These are phyloP conservation scores for Penaeus indicus DNA, from an alignment of 1,140 invertebrate species.

Conservation along the genomic window DNA sequence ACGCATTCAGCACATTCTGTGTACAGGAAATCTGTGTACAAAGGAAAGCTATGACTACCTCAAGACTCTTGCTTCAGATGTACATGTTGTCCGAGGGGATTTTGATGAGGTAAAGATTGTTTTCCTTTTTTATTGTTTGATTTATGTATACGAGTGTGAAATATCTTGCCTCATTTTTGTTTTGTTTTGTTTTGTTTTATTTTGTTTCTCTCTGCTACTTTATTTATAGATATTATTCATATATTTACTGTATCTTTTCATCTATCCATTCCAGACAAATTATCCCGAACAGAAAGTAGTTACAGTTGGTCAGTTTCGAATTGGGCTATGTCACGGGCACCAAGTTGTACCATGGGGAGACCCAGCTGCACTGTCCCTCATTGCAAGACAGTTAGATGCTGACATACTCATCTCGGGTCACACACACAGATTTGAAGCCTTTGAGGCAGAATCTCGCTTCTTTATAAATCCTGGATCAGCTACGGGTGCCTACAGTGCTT, in stretches of 20 bases:
- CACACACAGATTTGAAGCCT: conserved; percentile 98
- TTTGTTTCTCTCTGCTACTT: not conserved
- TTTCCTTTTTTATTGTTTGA: conserved; percentile 21
- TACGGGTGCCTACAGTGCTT: conserved; percentile 95
- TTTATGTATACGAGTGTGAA: not conserved
- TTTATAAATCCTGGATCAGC: conserved; percentile 99
- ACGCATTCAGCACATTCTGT: conserved; percentile 98
- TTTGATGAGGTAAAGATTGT: conserved; percentile 90
- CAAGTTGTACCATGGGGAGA: conserved; percentile 69
- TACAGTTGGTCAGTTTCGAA: conserved; percentile 97
- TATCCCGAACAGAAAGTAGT: conserved; percentile 99
- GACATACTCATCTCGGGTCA: conserved; percentile 99
- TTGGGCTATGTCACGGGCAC: conserved; percentile 94
- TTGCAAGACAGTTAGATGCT: conserved; percentile 97
- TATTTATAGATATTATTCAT: not conserved
- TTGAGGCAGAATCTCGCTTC: conserved; percentile 98
- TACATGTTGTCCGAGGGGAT: conserved; percentile 98
- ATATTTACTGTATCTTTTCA: not conserved
- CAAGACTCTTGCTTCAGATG: conserved; percentile 97
- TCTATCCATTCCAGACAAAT: conserved; percentile 71
- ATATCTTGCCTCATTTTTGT: not conserved
- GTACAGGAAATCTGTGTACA: conserved; percentile 96
- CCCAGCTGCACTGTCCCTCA: conserved; percentile 79
- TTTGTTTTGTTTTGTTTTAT: conserved; percentile 13
- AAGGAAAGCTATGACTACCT: conserved; percentile 99